Evolutionary conservation across 2,113 vertebrate genomes (phyloP).

Genomic region (Microcebus jonahi): DNA sequence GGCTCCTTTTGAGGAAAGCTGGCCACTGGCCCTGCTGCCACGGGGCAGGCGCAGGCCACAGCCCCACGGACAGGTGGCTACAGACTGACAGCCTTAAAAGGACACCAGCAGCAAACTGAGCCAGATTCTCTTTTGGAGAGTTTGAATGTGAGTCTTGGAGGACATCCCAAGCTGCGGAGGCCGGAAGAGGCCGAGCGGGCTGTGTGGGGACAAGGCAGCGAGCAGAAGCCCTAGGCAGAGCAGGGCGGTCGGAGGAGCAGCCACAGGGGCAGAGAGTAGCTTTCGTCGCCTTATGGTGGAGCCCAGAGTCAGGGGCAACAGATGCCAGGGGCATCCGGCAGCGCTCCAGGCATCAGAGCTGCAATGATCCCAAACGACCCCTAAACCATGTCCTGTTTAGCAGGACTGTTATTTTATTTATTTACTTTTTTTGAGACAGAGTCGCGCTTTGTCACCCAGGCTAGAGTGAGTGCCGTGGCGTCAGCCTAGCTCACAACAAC

Average conservation of each 20-base stretch:
- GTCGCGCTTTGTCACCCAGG: too few species aligned
- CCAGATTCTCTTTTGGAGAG: neutral
- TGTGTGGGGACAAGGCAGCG: neutral
- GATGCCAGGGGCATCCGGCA: neutral
- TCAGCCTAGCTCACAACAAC: too few species aligned
- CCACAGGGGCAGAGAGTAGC: neutral
- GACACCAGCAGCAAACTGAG: neutral
- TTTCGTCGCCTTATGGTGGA: neutral
- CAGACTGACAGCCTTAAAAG: neutral
- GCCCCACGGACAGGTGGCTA: neutral
- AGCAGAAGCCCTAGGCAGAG: neutral
- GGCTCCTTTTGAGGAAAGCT: neutral
- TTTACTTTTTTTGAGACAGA: too few species aligned
- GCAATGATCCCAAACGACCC: neutral
- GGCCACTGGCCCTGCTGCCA: neutral
- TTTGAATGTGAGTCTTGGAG: neutral
- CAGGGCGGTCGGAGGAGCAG: neutral
- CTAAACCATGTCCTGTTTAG: neutral
- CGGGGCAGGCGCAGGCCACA: neutral
- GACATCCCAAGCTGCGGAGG: neutral
- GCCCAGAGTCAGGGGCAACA: neutral
- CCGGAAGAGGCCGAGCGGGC: neutral
- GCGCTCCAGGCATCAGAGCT: neutral
- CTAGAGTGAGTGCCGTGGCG: too few species aligned
- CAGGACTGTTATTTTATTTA: too few species aligned